Percentiles rank a stretch among this genome's conserved stretches.
Evolutionary conservation across 2,797 vertebrate species (phyloP).

Genomic region (Peromyscus eremicus): DNA sequence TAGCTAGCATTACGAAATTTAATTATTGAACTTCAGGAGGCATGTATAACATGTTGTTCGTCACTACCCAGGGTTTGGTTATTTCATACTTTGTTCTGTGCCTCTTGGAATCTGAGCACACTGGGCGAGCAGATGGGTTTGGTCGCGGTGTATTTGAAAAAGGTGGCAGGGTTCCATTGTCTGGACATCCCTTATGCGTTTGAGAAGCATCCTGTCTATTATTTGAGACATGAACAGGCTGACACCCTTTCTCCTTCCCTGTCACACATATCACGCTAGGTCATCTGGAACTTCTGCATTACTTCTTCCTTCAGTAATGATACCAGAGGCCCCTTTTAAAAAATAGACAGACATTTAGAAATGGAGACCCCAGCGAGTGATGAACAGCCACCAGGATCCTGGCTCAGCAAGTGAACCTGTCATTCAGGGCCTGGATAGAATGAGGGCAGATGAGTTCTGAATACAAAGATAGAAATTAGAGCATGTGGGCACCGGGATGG

Average conservation of each 20-base stretch:
- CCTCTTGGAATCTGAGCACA: not conserved
- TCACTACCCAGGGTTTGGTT: not conserved
- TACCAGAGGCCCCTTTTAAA: slow-evolving; percentile 31
- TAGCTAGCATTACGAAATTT: not conserved
- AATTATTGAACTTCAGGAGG: slow-evolving; percentile 19
- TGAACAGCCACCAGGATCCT: slow-evolving; percentile 23
- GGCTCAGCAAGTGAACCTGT: slow-evolving; percentile 36
- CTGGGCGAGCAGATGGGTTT: not conserved
- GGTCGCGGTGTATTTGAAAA: not conserved
- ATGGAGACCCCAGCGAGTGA: not conserved
- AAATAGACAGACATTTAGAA: not conserved
- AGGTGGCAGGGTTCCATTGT: not conserved
- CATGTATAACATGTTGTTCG: not conserved
- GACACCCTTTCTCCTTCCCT: not conserved
- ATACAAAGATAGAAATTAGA: not conserved
- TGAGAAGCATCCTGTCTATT: not conserved
- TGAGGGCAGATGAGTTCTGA: not conserved
- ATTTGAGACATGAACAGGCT: not conserved
- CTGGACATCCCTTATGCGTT: not conserved
- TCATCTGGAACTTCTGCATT: slow-evolving; percentile 29
- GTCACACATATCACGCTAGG: slow-evolving; percentile 29
- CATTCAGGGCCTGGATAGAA: not conserved
- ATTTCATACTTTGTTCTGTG: not conserved
- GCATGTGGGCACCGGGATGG: not conserved
- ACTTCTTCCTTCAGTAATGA: slow-evolving; percentile 48